Conservation (phyloP, 2,113 vertebrate species). For the Hassar affinis region DNA sequence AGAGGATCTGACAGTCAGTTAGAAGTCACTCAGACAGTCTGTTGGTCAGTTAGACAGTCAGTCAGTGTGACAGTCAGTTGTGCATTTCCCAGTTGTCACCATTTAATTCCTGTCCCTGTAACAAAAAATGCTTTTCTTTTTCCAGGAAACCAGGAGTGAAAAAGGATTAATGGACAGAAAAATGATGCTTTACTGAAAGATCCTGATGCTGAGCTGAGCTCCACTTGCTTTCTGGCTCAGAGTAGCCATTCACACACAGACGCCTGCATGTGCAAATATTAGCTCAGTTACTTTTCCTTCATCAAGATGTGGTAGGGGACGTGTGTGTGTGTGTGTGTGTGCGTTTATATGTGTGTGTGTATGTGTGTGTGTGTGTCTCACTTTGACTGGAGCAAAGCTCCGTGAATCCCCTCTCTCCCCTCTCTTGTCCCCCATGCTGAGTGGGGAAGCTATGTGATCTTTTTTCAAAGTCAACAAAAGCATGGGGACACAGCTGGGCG, state of each 20-base stretch:
- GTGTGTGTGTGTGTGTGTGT: slow-evolving; percentile 35
- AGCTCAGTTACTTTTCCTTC: slow-evolving; percentile 30
- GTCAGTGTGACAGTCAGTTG: not conserved
- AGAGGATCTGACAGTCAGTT: not conserved
- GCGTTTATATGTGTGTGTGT: slow-evolving; percentile 32
- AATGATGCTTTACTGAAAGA: slow-evolving; percentile 5
- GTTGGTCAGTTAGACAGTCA: not conserved
- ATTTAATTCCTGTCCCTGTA: not conserved
- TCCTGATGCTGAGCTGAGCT: not conserved
- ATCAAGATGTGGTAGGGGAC: slow-evolving; percentile 27
- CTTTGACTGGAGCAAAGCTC: slow-evolving; percentile 64
- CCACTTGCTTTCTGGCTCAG: slow-evolving; percentile 6
- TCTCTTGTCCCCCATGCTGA: slow-evolving; percentile 44
- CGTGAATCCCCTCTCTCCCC: slow-evolving; percentile 49
- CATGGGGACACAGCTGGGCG: slow-evolving; percentile 70
- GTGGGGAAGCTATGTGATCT: slow-evolving; percentile 73
- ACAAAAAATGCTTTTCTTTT: not conserved
- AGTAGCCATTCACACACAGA: slow-evolving; percentile 26
- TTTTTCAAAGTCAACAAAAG: slow-evolving; percentile 74
- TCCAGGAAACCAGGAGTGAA: not conserved
- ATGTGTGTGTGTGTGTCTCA: slow-evolving; percentile 34
- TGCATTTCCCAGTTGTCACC: not conserved
- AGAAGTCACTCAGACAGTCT: not conserved
- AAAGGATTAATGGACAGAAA: not conserved
- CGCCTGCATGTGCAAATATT: slow-evolving; percentile 15